Base-by-base conservation (phyloP, 2,888 invertebrate species). In the Odontothrips loti region DNA sequence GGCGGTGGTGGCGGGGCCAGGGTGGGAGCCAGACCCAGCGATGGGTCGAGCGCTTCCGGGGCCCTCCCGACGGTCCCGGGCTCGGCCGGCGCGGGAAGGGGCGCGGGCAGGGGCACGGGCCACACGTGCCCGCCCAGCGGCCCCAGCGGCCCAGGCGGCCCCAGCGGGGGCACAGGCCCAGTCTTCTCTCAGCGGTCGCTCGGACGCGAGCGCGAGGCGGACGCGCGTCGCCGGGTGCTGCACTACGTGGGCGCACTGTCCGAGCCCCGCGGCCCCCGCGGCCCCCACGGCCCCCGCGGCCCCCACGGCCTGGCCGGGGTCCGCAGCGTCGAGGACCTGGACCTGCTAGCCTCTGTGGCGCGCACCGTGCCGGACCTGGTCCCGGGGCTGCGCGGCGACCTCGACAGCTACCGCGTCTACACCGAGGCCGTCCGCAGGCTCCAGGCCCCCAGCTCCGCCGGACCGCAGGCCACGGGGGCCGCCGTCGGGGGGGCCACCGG, bases 401-500 rank as follows among this genome's bases (percentile, higher is more conserved):
- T 75, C 27, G 68, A 75, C 68, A 75, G 68, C 68, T 75, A 75
- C 68, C 68, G 68, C 68, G 68, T 75, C 23, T 75, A 75, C 68
- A 75, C 68, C 68, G 68, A 75, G 68, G 68, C 68, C 68, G 68
- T 75, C 11, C 68, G 68, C 27, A 23, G 68, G 4, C 27, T 75
- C 27, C 68, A 75, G 68, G 10, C 68, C 27, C 68, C 68, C n/a
- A n/a, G 63, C 20, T 11, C 10, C 48, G 48, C 10, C 48, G 48
- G 48, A n/a, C 63, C 1, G 63, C 63, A n/a, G 68, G 68, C 2
- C 51, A 11, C 51, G 51, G 15, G 17, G 51, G 68, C 68, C 27
- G 12, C 68, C n/a, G 23, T 4, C 23, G 0, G 9, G 68, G 68
- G 2, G 68, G 68, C 68, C 27, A 2, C 27, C 17, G 20, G n/a